Evolutionary conservation across 1,140 invertebrate genomes (phyloP).

Genomic region (Drosophila albomicans): DNA sequence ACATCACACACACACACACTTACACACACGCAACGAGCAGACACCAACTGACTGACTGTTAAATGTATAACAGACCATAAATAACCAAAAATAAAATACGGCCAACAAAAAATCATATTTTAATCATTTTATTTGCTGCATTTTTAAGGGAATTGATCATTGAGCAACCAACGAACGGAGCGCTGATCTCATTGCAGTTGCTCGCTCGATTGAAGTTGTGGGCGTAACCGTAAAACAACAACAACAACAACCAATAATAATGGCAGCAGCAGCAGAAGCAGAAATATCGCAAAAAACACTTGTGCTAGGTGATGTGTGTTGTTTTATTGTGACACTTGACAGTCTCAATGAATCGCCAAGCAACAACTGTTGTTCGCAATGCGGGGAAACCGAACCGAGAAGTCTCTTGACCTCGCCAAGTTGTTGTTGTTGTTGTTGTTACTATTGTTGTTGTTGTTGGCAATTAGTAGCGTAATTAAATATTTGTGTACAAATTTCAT

Average conservation of each 20-base stretch:
- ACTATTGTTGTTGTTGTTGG: constrained; percentile 39
- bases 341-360: constrained; percentile 46
- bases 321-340: constrained; percentile 47
- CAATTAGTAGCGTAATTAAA: constrained; percentile 82
- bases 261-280: neutral
- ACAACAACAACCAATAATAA: constrained; percentile 13
- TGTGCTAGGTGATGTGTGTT: constrained; percentile 31
- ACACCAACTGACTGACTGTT: constrained; percentile 34
- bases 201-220: constrained; percentile 58
- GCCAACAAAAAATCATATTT: constrained; percentile 27
- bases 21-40: neutral
- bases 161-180: constrained; percentile 13
- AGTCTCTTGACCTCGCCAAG: constrained; percentile 72
- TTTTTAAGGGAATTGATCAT: constrained; percentile 41
- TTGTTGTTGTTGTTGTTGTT: constrained; percentile 38
- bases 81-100: constrained; percentile 37
- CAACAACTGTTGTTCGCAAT: constrained; percentile 44
- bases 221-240: constrained; percentile 25
- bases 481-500: constrained; percentile 68
- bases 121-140: constrained; percentile 44
- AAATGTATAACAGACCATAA: constrained; percentile 75
- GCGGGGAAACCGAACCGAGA: neutral
- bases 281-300: constrained; percentile 22
- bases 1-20: constrained; percentile 25
- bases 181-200: constrained; percentile 74